Conservation (phyloP, 2,797 vertebrate genomes). For the Pteronotus mesoamericanus region DNA sequence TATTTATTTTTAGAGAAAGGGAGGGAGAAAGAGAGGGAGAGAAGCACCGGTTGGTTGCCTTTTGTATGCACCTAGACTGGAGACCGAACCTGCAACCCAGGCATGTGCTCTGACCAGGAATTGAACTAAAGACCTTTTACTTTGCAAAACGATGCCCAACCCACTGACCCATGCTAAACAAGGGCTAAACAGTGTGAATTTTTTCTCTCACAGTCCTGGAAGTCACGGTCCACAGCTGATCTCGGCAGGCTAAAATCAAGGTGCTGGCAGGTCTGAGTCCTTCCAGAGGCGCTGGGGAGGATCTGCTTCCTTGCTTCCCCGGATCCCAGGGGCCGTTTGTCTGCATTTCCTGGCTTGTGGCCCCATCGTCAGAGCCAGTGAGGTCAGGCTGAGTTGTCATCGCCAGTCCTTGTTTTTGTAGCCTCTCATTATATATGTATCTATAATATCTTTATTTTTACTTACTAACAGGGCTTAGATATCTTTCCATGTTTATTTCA, state of each 20-base stretch:
- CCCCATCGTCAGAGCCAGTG: background rate
- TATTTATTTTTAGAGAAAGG: background rate
- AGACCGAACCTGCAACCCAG: background rate
- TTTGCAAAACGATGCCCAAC: too few relatives aligned
- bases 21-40: too few relatives aligned
- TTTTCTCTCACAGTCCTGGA: background rate
- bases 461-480: background rate
- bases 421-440: background rate
- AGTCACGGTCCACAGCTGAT: background rate
- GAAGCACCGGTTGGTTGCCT: background rate
- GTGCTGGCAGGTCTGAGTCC: background rate
- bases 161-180: background rate
- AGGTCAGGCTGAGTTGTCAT: background rate
- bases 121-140: too few relatives aligned
- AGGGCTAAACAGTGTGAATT: background rate
- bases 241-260: background rate
- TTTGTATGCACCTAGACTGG: background rate
- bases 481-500: background rate
- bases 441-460: background rate
- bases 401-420: background rate
- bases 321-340: background rate
- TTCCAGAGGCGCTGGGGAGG: background rate
- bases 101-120: background rate
- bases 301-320: background rate
- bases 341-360: background rate